Base-by-base conservation (phyloP, 2,888 invertebrate species). In the Rhamphomyia laevipes region DNA sequence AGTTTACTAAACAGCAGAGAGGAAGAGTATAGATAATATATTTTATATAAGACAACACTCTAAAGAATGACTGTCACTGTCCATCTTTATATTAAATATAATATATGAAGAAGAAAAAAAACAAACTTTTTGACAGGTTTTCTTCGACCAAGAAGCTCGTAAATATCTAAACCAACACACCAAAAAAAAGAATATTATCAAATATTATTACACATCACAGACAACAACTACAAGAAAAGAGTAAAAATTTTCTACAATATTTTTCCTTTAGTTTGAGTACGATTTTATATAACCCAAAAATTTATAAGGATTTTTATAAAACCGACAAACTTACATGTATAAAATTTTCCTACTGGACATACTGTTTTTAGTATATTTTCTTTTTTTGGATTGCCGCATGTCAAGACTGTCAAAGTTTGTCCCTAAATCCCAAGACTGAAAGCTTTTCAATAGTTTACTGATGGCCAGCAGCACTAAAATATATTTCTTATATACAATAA, bases 61-160 rank as follows among this genome's bases (percentile, higher is more conserved):
- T 40, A 40, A 40, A 40, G 40, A 40, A 11, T 40, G 40, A 40
- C 40, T 40, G 40, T 40, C 40, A 40, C 40, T 40, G 40, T 40
- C 40, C 40, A 21, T 40, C 40, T 40, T 16, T 18, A n/a, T n/a
- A n/a, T n/a, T n/a, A n/a, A 27, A 27, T 6, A 27, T 27, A 64
- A 66, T 65, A 61, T 64, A 65, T 65, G 64, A 58, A 61, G 61
- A 63, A 62, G 60, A 62, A 62, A 65, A 63, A 60, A 63, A 61
- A 59, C 64, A 64, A 65, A 63, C 62, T 63, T 63, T 62, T 58
- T 61, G 59, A 57, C 61, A 59, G 38, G 21, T 30, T 18, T 45
- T 30, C 43, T 18, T 17, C 31, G 40, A 40, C 40, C 18, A 17
- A 37, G 16, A 18, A 18, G 4, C 40, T 18, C 10, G 40, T 40